Evolutionary conservation across 1,140 invertebrate species (phyloP), one percentile per base, ranked within the genome.

Genomic region (Epicauta chinensis): DNA sequence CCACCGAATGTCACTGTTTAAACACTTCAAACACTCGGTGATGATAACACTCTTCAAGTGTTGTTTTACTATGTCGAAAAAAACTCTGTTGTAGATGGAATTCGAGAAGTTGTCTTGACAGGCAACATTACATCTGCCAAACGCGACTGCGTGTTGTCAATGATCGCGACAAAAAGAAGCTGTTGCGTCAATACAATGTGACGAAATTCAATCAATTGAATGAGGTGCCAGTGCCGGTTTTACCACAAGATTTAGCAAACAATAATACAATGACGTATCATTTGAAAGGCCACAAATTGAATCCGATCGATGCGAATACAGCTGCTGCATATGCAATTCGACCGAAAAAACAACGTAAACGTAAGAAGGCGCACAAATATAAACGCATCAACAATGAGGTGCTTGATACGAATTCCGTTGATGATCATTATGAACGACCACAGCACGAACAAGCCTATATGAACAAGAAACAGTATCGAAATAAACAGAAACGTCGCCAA

Each of bases 161-260:
- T 5, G 45, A 17, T 17, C 46, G 34, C 12, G 42, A 30, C 1
- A 46, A 58, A 40, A 58, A 50, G 51, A 58, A 53, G 43, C 17
- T 58, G 1, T 30, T 40, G 29, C 43, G 46, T n/a, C 55, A 53
- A n/a, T 58, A 58, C 29, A 53, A 53, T 9, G 47, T 35, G 11
- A 44, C 43, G 11, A 50, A 58, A 34, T 42, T 45, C 38, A 58
- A 58, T 36, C 43, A 53, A 53, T 29, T 58, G 35, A 58, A 58
- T 34, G 55, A 58, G 50, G 45, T 58, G 11, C 46, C 51, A 5
- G 55, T 58, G 11, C 55, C 55, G 4, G 31, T 15, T 11, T 16
- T 58, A 29, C 51, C 45, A 7, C 34, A 53, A 17, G 34, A 49
- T 15, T 10, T 4, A 30, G 2, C 10, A 9, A 47, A 35, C 16